Evolutionary conservation across 2,113 vertebrate species (phyloP).

Genomic region (Camarhynchus parvulus): DNA sequence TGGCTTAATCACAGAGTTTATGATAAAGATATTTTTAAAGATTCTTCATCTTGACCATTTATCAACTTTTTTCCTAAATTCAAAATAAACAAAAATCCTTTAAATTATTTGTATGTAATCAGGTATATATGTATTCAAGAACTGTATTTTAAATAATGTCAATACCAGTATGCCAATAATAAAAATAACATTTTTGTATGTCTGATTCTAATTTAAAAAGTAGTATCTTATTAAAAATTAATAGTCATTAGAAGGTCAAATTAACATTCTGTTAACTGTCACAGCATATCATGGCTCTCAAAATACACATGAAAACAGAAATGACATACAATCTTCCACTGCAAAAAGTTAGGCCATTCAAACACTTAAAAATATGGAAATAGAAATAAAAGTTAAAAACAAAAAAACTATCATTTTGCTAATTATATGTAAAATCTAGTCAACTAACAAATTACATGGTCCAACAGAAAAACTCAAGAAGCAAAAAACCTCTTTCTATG

Average conservation of each 20-base stretch:
- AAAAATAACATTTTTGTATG: slow-evolving; percentile 1
- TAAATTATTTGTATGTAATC: not conserved
- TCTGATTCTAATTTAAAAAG: not conserved
- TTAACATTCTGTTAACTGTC: slow-evolving; percentile 28
- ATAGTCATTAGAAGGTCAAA: slow-evolving; percentile 16
- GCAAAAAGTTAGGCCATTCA: slow-evolving; percentile 14
- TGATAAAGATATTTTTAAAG: not conserved
- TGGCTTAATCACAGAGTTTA: not conserved
- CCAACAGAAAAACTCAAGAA: slow-evolving; percentile 10
- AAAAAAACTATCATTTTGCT: not conserved
- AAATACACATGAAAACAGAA: slow-evolving; percentile 27
- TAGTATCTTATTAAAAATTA: slow-evolving; percentile 31
- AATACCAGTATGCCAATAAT: not conserved
- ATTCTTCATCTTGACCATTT: not conserved
- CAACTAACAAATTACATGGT: not conserved
- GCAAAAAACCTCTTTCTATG: not conserved
- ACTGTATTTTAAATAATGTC: not conserved
- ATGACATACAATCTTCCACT: not conserved
- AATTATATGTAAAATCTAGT: not conserved
- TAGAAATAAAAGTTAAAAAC: not conserved
- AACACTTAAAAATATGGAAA: not conserved
- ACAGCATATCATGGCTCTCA: not conserved
- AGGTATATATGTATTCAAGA: not conserved
- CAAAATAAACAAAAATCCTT: not conserved
- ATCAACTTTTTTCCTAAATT: not conserved